Percentiles rank a stretch among this genome's conserved stretches.
Conservation (phyloP, 2,797 vertebrate genomes). For the Eulemur mongoz region DNA sequence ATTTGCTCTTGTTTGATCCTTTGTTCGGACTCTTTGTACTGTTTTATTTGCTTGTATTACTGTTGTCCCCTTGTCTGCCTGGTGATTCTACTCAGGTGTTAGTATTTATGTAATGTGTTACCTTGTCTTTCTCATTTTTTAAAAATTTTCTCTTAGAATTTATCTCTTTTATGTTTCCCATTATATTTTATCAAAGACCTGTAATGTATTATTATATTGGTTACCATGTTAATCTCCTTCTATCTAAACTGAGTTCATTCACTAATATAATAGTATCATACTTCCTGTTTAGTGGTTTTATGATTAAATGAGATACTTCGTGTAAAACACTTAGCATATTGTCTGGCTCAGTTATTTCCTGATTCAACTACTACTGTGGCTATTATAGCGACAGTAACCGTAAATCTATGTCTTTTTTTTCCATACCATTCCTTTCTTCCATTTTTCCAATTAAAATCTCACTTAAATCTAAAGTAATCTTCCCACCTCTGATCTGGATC, state of each 20-base stretch:
- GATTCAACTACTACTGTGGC: neutral
- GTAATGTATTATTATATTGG: neutral
- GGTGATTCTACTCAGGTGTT: neutral
- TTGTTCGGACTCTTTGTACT: neutral
- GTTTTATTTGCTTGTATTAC: neutral
- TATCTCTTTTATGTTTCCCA: neutral
- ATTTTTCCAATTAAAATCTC: neutral
- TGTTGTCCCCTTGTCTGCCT: neutral
- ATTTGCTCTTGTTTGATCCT: neutral
- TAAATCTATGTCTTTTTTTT: neutral
- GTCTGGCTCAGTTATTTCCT: neutral
- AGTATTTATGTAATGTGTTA: neutral
- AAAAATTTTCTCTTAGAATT: neutral
- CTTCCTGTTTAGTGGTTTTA: neutral
- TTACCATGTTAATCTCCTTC: neutral
- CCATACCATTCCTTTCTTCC: neutral
- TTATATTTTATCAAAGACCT: neutral
- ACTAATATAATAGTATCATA: neutral
- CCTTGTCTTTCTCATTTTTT: neutral
- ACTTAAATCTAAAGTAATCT: neutral
- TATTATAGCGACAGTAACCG: neutral
- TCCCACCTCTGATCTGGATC: neutral
- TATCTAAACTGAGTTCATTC: neutral
- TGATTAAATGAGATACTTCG: neutral
- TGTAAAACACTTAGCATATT: neutral